phyloP scores from a whole-genome alignment of 2,113 vertebrate genomes.

The Cephalopholis sonnerati region DNA sequence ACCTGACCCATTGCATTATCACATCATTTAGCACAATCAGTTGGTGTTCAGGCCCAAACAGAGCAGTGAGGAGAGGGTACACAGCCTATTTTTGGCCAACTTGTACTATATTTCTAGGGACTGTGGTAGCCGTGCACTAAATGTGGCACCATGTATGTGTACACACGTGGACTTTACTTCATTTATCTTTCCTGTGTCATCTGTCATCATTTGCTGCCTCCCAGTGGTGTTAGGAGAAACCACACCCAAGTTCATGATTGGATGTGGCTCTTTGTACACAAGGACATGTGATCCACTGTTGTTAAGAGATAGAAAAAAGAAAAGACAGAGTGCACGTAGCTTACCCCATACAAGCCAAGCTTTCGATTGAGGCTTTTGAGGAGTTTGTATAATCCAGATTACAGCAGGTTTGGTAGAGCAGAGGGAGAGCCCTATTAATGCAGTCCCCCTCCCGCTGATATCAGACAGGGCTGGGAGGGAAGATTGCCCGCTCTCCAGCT shows the following conservation, averaged over 20 bases:
- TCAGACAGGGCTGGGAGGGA: slow-evolving; percentile 38
- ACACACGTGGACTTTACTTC: background rate
- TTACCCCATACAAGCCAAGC: background rate
- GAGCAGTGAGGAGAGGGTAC: background rate
- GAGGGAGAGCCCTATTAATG: slow-evolving; percentile 14
- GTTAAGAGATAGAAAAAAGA: background rate
- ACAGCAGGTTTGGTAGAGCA: slow-evolving; percentile 33
- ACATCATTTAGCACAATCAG: slow-evolving; percentile 10
- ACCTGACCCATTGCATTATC: background rate
- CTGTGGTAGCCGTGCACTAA: background rate
- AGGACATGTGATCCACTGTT: slow-evolving; percentile 22
- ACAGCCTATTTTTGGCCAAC: background rate
- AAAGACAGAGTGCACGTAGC: background rate
- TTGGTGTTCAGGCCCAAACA: slow-evolving; percentile 9
- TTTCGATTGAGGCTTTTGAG: background rate
- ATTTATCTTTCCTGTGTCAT: background rate
- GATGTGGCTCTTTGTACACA: background rate
- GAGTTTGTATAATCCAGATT: slow-evolving; percentile 49
- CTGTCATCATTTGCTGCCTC: slow-evolving; percentile 39
- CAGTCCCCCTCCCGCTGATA: slow-evolving; percentile 52
- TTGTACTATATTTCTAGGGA: background rate
- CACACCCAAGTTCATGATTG: background rate
- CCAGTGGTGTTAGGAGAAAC: slow-evolving; percentile 42
- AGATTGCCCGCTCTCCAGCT: slow-evolving; percentile 40
- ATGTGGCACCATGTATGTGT: background rate